phyloP scores from a whole-genome alignment of 2,888 invertebrate genomes.

The Ormyrus pomaceus region DNA sequence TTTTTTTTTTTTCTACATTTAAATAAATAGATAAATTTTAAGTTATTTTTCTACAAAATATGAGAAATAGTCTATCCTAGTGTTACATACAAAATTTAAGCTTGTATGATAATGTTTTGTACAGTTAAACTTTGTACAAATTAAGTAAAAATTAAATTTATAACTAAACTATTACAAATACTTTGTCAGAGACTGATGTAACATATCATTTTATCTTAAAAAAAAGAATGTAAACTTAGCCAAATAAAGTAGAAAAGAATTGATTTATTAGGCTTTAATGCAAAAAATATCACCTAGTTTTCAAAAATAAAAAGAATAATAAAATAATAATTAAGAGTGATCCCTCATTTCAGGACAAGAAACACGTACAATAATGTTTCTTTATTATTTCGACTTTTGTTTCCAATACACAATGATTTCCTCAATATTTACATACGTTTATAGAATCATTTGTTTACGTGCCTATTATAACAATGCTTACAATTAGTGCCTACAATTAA shows the following conservation, averaged over 20 bases:
- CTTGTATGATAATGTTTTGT: slow-evolving; percentile 40
- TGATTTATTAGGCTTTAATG: slow-evolving; percentile 33
- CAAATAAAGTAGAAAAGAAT: slow-evolving; percentile 38
- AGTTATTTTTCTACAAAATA: slow-evolving; percentile 45
- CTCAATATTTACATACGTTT: slow-evolving; percentile 52
- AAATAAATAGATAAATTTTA: slow-evolving; percentile 5
- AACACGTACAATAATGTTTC: slow-evolving; percentile 27
- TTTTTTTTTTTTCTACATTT: slow-evolving; percentile 32
- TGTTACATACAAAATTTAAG: slow-evolving; percentile 31
- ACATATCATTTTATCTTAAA: slow-evolving; percentile 62
- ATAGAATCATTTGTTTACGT: slow-evolving; percentile 38
- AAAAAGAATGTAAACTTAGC: slow-evolving; percentile 57
- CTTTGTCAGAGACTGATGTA: slow-evolving; percentile 64
- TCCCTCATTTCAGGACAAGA: slow-evolving; percentile 11
- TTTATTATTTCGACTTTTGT: slow-evolving; percentile 51
- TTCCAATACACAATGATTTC: slow-evolving; percentile 49
- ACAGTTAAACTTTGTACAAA: slow-evolving; percentile 46
- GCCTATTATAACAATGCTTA: slow-evolving; percentile 25
- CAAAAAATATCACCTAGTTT: not conserved
- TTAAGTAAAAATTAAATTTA: slow-evolving; percentile 27
- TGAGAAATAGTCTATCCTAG: slow-evolving; percentile 36
- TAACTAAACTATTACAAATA: slow-evolving; percentile 41
- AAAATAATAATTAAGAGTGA: not conserved
- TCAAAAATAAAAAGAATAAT: slow-evolving; percentile 2
- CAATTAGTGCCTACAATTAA: slow-evolving; percentile 14